Base-by-base conservation (phyloP, 2,797 vertebrate genomes). In the Ceryle rudis region DNA sequence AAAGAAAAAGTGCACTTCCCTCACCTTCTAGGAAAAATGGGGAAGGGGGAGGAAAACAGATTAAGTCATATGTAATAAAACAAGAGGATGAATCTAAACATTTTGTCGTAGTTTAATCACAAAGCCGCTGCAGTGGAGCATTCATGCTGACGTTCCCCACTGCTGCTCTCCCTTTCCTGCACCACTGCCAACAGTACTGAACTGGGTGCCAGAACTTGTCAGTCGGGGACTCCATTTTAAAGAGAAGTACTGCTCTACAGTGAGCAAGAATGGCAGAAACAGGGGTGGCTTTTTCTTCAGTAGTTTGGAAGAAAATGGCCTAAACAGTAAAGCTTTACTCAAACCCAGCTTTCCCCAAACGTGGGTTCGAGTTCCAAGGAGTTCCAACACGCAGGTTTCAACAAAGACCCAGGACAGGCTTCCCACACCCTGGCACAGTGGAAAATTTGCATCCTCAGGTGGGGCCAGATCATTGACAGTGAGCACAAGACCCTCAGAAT, bases 401-500 rank as follows among this genome's bases (percentile, higher is more conserved):
- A 4, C 21, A 18, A 31, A 62, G 17, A 33, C 6, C 26, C 42
- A 47, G 62, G 42, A 20, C 4, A 37, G 39, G 44, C 41, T 28
- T 64, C 11, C 21, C 0, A 0, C 1, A 1, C 18, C 35, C 46
- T 51, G 37, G 58, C 42, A 37, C 16, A 8, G 20, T 0, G 5
- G 19, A 20, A 62, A 22, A 3, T 51, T 65, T 29, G 46, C 17
- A 33, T 25, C 25, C 31, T 61, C 60, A 8, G 44, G 28, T 46
- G 81, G 39, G 29, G 14, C 1, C 51, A 28, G 33, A 21, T 37
- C 3, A 0, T 3, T 14, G 18, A 72, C 65, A 66, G 21, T 2
- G 31, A 26, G 21, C 52, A 62, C 14, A 10, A 55, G 44, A 35
- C 11, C 26, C 65, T 60, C 3, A 0, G 47, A 52, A 28, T 8